Evolutionary conservation across 1,140 invertebrate species (phyloP), one percentile per base, ranked within the genome.

Genomic region (Eubasilissa regina): DNA sequence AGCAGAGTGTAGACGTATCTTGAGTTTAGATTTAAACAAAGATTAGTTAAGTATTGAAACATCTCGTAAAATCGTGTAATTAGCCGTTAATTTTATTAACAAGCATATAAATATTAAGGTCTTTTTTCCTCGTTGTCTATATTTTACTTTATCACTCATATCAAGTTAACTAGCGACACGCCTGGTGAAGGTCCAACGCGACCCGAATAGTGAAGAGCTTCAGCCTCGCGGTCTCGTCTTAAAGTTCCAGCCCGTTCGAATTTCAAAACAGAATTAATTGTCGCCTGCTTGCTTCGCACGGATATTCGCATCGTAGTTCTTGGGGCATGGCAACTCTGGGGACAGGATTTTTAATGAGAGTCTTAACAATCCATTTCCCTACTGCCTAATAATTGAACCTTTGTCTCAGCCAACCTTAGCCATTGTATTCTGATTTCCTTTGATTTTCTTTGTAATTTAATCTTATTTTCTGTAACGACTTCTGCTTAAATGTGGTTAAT

Each of bases 201-300:
- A 35, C 25, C 25, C 25, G 25, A 35, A 35, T 35, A 35, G 25
- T 35, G 25, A 35, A 35, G 25, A 35, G 25, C 25, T 35, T 6
- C 25, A 3, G 25, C 25, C 25, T 35, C 25, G 25, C 25, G 1
- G 25, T 6, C 25, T 35, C 25, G 25, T 1, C 25, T 35, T 6
- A 35, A 35, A 35, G 25, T 35, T 35, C 53, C 68, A 21, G 68
- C 47, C 51, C 55, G 74, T 77, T 76, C 62, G 75, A 68, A 78
- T 81, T 76, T 76, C 51, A 73, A 79, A 81, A 79, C 77, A 76
- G 73, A 81, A 81, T 81, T 81, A 81, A 81, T 81, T 81, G 80
- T 79, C 80, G 80, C 80, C 73, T 43, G 80, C 77, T 79, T 58
- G 80, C 80, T 78, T 81, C 64, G 73, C 60, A 12, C 77, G 43